Evolutionary conservation across 30 jellyfish, hydroid and myxozoan genomes (phyloP).

Genomic region (Hydractinia symbiolongicarpus): DNA sequence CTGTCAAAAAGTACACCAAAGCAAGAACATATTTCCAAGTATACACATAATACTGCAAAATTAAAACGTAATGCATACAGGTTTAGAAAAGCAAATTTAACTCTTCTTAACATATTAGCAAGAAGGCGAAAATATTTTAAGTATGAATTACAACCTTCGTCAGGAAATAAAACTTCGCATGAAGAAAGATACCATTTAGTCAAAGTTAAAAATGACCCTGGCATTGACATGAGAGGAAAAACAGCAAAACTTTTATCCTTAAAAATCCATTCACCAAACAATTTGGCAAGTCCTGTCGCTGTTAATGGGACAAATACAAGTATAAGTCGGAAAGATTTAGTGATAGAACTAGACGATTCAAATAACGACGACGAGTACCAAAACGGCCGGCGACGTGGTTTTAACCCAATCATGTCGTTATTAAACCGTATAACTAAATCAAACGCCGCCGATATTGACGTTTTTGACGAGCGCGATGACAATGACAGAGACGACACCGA

Average conservation of each 20-base stretch:
- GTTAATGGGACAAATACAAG: not conserved
- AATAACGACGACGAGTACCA: not conserved
- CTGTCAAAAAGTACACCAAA: not conserved
- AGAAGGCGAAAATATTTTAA: not conserved
- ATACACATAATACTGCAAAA: not conserved
- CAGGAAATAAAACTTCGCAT: not conserved
- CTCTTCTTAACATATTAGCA: not conserved
- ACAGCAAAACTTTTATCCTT: not conserved
- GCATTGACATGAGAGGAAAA: not conserved
- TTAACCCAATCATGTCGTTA: conserved; percentile 26
- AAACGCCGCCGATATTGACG: conserved; percentile 17
- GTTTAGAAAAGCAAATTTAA: not conserved
- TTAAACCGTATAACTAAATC: conserved; percentile 3
- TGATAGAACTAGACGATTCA: conserved; percentile 32
- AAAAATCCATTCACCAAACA: not conserved
- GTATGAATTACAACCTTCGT: not conserved
- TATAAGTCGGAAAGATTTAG: conserved; percentile 32
- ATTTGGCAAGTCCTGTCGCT: not conserved
- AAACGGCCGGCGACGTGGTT: not conserved
- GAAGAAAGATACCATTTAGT: not conserved
- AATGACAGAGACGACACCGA: conserved; percentile 3
- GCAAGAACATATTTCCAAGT: not conserved
- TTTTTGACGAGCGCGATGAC: conserved; percentile 22
- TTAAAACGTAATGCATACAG: not conserved
- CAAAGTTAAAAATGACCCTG: not conserved